A percentile compares a stretch with the other conserved stretches of the same genome.
Conservation (phyloP, 2,797 vertebrate genomes). For the Sternotherus odoratus region DNA sequence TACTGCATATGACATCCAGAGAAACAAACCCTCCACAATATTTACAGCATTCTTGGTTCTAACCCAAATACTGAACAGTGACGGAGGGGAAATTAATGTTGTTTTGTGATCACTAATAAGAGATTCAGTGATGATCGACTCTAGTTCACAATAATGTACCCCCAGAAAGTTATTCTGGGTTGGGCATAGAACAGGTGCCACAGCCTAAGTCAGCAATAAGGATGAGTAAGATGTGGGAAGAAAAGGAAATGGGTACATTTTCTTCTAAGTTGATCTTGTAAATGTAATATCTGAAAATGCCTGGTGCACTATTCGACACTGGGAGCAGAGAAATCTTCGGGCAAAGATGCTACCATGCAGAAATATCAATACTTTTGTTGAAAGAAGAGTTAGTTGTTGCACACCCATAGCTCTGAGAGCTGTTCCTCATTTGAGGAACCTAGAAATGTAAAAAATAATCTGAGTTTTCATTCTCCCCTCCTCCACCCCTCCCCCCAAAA, state of each 20-base stretch:
- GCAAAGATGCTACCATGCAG: background rate
- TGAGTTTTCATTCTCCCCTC: background rate
- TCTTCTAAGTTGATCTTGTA: background rate
- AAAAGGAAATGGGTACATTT: rapidly evolving
- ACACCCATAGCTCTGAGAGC: background rate
- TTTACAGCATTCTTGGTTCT: constrained; percentile 58
- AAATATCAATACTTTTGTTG: background rate
- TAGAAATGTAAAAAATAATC: background rate
- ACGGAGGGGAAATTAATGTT: constrained; percentile 43
- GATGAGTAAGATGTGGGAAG: background rate
- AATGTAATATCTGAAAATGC: background rate
- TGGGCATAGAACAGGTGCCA: background rate
- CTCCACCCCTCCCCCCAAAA: background rate
- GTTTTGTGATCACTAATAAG: constrained; percentile 25
- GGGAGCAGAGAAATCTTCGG: background rate
- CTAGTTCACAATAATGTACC: constrained; percentile 27
- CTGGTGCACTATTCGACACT: rapidly evolving
- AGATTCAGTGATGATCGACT: background rate
- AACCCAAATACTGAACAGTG: constrained; percentile 64
- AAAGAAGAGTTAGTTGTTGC: background rate
- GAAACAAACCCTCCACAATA: constrained; percentile 13
- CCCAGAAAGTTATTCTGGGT: background rate
- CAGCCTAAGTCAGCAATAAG: background rate
- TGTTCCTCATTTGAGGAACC: background rate
- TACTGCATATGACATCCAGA: constrained; percentile 33